A percentile compares a stretch with the other conserved stretches of the same genome.
These are phyloP conservation scores for Ciconia boyciana DNA, from an alignment of 2,113 vertebrate species.

Conservation along the genomic window DNA sequence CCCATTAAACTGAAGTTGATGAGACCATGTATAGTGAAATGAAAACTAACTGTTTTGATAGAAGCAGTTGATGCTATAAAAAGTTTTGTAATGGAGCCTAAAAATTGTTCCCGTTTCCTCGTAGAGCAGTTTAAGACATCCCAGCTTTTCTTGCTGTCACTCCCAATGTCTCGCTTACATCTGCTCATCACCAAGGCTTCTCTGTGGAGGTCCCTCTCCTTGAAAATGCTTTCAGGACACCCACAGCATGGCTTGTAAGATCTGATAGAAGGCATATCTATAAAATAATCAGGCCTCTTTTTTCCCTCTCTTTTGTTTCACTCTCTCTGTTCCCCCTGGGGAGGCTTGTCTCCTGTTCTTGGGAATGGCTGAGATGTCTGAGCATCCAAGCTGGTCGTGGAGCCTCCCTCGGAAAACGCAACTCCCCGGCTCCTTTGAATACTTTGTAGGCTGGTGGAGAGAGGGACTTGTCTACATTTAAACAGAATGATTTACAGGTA, in stretches of 20 bases:
- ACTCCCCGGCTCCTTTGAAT: not conserved
- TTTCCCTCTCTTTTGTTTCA: not conserved
- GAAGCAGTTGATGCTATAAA: not conserved
- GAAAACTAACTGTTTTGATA: not conserved
- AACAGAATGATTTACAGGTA: not conserved
- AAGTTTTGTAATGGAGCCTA: not conserved
- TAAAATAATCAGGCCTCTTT: not conserved
- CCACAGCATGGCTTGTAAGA: not conserved
- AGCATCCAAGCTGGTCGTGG: not conserved
- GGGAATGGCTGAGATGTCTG: not conserved
- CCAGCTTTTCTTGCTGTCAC: not conserved
- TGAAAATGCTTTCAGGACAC: not conserved
- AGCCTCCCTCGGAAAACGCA: not conserved
- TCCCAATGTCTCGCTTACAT: not conserved
- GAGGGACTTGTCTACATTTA: not conserved
- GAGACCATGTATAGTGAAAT: not conserved
- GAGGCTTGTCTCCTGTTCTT: accelerated
- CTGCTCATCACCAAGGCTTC: not conserved
- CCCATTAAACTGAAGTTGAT: not conserved
- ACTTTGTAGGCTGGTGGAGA: not conserved
- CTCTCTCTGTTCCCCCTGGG: not conserved
- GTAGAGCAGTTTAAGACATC: not conserved
- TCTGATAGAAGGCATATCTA: not conserved
- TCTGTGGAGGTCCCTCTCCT: not conserved
- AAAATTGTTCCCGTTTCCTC: not conserved